phyloP scores from a whole-genome alignment of 2,113 vertebrate genomes.

The Physeter macrocephalus region DNA sequence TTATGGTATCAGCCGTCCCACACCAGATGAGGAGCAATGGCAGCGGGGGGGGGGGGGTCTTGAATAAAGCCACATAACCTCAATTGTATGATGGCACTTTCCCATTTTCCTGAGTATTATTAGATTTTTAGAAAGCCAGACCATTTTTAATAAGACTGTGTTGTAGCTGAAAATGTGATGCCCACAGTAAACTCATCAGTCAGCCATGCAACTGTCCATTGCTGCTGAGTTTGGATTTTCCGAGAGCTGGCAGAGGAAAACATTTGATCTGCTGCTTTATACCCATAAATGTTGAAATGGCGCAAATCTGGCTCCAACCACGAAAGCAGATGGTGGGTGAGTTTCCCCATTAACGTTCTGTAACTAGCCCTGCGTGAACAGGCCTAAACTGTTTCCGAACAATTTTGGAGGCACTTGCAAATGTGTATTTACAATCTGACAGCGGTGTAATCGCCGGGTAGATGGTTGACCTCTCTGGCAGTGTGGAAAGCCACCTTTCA shows the following conservation, averaged over 20 bases:
- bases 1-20: background rate
- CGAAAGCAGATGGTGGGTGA: conserved; percentile 38
- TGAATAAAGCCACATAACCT: background rate
- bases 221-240: background rate
- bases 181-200: background rate
- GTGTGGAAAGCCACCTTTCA: background rate
- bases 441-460: conserved; percentile 7
- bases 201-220: background rate
- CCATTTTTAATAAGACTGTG: background rate
- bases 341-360: background rate
- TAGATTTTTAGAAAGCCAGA: background rate
- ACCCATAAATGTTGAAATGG: background rate
- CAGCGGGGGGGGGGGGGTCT: too few species aligned
- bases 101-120: background rate
- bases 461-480: background rate
- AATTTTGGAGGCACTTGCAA: conserved; percentile 44
- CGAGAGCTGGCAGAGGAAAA: background rate
- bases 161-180: background rate
- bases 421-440: conserved; percentile 44
- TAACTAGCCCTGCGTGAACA: conserved; percentile 13
- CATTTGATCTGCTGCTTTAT: background rate
- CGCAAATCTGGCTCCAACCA: conserved; percentile 20
- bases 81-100: background rate
- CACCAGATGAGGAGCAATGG: background rate
- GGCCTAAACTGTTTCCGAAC: conserved; percentile 9